These are phyloP conservation scores for Pangasius krempfi DNA, from an alignment of 2,797 vertebrate species.

Conservation along the genomic window DNA sequence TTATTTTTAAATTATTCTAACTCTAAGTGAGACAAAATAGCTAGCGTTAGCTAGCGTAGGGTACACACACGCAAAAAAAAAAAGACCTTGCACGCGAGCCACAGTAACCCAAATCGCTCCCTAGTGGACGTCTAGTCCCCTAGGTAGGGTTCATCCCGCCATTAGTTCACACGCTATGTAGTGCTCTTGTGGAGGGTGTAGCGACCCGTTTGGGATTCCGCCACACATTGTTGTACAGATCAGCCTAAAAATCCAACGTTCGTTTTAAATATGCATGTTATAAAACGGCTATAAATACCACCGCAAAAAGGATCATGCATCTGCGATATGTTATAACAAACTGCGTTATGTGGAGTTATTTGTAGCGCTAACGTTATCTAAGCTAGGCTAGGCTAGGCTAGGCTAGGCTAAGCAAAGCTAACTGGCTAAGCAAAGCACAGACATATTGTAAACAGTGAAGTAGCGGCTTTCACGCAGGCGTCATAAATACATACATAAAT, in stretches of 20 bases:
- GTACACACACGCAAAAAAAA: background rate
- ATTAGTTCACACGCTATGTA: background rate
- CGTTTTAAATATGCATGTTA: background rate
- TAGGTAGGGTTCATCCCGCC: background rate
- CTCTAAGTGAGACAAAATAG: background rate
- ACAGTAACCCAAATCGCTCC: background rate
- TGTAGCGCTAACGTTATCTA: background rate
- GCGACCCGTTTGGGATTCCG: background rate
- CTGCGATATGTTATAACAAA: background rate
- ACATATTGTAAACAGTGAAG: background rate
- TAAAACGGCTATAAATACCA: background rate
- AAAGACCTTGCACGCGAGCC: background rate
- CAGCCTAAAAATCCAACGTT: background rate
- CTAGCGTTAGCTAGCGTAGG: background rate
- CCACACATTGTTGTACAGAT: background rate
- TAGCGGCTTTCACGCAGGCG: background rate
- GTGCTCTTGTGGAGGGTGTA: background rate
- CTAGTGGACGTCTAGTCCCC: background rate
- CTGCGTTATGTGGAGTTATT: background rate
- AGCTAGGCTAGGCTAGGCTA: conserved; percentile 3
- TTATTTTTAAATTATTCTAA: background rate
- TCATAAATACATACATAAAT: background rate
- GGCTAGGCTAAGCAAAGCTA: background rate
- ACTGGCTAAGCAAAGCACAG: background rate
- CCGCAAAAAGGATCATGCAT: background rate